Evolutionary conservation across 2,113 vertebrate species (phyloP).

Genomic region (Apteryx mantelli): DNA sequence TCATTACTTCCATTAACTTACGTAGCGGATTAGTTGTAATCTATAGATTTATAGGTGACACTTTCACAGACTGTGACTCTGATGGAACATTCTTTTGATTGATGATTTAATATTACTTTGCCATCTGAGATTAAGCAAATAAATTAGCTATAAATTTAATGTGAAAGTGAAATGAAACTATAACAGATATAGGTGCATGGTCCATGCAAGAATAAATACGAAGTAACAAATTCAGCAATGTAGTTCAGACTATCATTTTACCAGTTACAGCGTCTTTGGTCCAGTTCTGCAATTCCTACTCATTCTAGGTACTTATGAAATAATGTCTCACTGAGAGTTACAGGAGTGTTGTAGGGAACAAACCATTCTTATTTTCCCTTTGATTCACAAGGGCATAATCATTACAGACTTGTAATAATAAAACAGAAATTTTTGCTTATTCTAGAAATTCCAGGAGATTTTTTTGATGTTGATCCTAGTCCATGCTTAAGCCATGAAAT

Average conservation of each 20-base stretch:
- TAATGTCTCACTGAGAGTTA: background rate
- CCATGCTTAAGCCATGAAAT: background rate
- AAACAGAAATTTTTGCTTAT: background rate
- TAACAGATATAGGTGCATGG: background rate
- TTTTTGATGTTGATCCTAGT: background rate
- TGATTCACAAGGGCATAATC: background rate
- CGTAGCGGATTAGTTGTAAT: background rate
- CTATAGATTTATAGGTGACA: background rate
- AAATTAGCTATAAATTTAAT: background rate
- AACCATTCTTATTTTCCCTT: fast-evolving
- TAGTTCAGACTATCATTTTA: background rate
- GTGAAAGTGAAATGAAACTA: background rate
- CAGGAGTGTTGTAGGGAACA: background rate
- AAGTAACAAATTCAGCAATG: background rate
- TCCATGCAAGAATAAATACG: background rate
- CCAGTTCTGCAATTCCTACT: background rate
- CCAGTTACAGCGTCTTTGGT: fast-evolving
- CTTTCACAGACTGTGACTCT: background rate
- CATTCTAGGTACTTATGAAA: background rate
- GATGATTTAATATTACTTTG: background rate
- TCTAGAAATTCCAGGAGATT: background rate
- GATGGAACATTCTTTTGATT: background rate
- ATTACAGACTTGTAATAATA: background rate
- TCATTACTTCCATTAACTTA: background rate
- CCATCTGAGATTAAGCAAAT: conserved; percentile 15